phyloP scores from a whole-genome alignment of 2,888 invertebrate genomes.

The Microchrysa polita region DNA sequence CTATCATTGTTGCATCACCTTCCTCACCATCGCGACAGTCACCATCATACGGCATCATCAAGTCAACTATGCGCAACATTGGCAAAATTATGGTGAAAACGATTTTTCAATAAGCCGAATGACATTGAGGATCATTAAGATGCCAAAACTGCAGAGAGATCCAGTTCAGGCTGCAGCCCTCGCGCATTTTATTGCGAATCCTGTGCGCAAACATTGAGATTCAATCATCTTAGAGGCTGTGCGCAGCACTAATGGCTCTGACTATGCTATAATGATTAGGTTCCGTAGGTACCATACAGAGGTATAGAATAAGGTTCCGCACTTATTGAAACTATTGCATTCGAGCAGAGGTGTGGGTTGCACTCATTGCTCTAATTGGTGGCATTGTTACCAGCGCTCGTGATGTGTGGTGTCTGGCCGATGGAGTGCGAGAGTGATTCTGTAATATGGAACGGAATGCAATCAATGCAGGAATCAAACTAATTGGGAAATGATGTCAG shows the following conservation, averaged over 20 bases:
- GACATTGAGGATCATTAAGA: conserved; percentile 41
- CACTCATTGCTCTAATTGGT: conserved; percentile 41
- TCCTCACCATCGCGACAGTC: background rate
- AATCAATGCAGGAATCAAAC: conserved; percentile 31
- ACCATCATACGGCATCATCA: background rate
- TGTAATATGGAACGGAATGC: conserved; percentile 24
- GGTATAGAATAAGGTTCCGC: background rate
- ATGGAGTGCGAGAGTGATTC: background rate
- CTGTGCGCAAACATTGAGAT: background rate
- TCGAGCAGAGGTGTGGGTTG: conserved; percentile 40
- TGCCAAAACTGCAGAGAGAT: conserved; percentile 14
- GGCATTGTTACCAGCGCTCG: conserved; percentile 36
- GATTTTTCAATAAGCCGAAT: conserved; percentile 39
- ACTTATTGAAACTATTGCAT: conserved; percentile 28
- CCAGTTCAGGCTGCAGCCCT: background rate
- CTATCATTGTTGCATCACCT: conserved; percentile 16
- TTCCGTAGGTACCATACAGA: background rate
- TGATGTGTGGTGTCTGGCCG: conserved; percentile 42
- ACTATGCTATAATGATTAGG: conserved; percentile 34
- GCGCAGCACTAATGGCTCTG: conserved; percentile 40
- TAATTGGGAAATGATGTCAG: conserved; percentile 2
- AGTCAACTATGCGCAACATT: background rate
- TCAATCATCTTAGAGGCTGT: conserved; percentile 8
- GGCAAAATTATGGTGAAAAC: conserved; percentile 40
- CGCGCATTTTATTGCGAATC: background rate